A percentile compares a stretch with the other conserved stretches of the same genome.
Evolutionary conservation across 2,888 invertebrate species (phyloP).

Genomic region (Himalopsyche japonica): DNA sequence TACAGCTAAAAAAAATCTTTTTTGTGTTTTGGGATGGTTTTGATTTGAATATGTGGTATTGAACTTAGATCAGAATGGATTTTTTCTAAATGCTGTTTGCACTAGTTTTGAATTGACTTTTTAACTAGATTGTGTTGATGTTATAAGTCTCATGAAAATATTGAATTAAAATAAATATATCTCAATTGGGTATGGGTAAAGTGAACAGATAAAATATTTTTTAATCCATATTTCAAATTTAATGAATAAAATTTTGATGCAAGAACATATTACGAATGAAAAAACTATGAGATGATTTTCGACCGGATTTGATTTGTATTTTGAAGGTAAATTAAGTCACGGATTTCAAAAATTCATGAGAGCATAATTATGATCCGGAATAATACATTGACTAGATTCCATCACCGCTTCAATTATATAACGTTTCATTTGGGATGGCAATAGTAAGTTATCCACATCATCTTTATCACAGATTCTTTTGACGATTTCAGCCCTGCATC

Average conservation of each 20-base stretch:
- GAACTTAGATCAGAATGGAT: too few relatives aligned
- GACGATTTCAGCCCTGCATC: constrained; percentile 66
- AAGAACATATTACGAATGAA: background rate
- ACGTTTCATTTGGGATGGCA: constrained; percentile 62
- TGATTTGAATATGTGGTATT: too few relatives aligned
- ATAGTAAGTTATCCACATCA: constrained; percentile 59
- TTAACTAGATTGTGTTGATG: too few relatives aligned
- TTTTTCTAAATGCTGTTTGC: too few relatives aligned
- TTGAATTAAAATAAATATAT: too few relatives aligned
- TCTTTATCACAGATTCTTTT: constrained; percentile 55
- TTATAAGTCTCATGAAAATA: too few relatives aligned
- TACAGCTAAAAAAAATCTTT: too few relatives aligned
- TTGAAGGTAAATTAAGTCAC: constrained; percentile 1
- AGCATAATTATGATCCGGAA: constrained; percentile 6
- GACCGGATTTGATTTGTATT: background rate
- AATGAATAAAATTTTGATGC: background rate
- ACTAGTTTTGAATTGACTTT: too few relatives aligned
- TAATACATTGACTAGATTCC: constrained; percentile 42
- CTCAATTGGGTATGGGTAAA: background rate
- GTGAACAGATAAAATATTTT: background rate
- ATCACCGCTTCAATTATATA: constrained; percentile 62
- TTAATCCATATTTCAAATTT: background rate
- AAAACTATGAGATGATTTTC: background rate
- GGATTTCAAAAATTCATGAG: background rate
- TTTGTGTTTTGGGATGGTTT: too few relatives aligned